phyloP scores from a whole-genome alignment of 2,888 invertebrate genomes.

The Gryllus longicercus region DNA sequence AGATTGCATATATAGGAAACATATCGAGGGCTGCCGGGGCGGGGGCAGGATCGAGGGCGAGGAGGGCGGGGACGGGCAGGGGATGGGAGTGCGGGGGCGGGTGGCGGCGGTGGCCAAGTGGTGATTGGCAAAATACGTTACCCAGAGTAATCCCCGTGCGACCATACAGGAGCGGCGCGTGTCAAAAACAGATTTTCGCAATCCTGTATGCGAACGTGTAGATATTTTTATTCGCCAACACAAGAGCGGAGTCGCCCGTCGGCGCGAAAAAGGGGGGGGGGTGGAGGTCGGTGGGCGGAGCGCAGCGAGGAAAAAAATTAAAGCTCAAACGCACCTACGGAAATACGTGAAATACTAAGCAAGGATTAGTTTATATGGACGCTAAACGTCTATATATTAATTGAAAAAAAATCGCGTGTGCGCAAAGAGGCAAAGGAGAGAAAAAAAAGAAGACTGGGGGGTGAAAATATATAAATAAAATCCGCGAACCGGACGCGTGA shows the following conservation, averaged over 20 bases:
- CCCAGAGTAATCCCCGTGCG: conserved; percentile 30
- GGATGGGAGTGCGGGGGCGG: conserved; percentile 31
- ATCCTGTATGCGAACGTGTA: neutral
- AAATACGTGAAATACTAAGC: neutral
- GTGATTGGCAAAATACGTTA: conserved; percentile 31
- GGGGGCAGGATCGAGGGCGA: neutral
- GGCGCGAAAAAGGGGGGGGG: neutral
- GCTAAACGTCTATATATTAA: conserved; percentile 1
- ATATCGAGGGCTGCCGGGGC: neutral
- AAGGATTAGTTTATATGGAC: conserved; percentile 5
- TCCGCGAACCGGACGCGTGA: conserved; percentile 17
- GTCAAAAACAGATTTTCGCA: conserved; percentile 17
- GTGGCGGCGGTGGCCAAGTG: conserved; percentile 29
- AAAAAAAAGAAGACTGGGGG: neutral
- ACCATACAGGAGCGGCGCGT: conserved; percentile 20
- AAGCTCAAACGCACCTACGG: conserved; percentile 2
- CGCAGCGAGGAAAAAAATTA: neutral
- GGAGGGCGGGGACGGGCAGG: neutral
- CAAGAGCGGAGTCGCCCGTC: neutral
- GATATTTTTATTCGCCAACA: neutral
- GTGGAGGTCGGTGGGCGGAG: neutral
- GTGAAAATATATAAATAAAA: neutral
- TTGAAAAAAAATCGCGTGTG: conserved; percentile 1
- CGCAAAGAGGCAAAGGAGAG: neutral
- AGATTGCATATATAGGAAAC: conserved; percentile 25